Conservation (phyloP, 2,113 vertebrate species). For the Mustela nigripes region DNA sequence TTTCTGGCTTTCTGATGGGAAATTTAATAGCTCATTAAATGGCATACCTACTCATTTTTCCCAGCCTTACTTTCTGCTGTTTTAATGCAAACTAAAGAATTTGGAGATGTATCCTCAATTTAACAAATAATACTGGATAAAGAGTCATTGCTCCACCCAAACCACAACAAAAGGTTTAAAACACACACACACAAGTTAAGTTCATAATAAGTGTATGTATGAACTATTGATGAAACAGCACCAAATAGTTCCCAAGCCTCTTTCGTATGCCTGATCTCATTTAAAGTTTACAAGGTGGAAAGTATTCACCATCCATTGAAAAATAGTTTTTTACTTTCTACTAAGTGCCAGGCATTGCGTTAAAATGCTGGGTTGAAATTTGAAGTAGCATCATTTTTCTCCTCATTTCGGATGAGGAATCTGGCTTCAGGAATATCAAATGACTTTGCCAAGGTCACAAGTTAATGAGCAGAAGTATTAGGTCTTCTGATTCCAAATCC, state of each 20-base stretch:
- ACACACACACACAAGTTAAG: not conserved
- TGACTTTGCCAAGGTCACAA: not conserved
- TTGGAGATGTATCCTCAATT: not conserved
- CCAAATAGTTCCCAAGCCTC: not conserved
- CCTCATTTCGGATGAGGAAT: not conserved
- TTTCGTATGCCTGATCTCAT: not conserved
- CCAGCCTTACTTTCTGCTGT: not conserved
- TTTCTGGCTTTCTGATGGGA: constrained; percentile 59
- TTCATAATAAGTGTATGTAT: not conserved
- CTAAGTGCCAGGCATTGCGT: not conserved
- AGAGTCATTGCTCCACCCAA: not conserved
- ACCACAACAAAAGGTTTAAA: not conserved
- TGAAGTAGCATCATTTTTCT: not conserved
- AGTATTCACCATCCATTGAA: not conserved
- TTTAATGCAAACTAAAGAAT: not conserved
- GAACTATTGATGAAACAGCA: not conserved
- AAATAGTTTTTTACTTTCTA: not conserved
- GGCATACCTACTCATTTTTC: not conserved
- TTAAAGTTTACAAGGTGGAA: constrained; percentile 1
- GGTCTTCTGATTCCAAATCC: not conserved
- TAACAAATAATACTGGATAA: constrained; percentile 37
- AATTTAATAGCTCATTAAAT: constrained; percentile 59
- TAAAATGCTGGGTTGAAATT: not conserved
- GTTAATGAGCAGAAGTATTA: not conserved
- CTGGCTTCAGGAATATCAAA: not conserved